Base-by-base conservation (phyloP, 1,140 invertebrate genomes). In the Musca domestica region DNA sequence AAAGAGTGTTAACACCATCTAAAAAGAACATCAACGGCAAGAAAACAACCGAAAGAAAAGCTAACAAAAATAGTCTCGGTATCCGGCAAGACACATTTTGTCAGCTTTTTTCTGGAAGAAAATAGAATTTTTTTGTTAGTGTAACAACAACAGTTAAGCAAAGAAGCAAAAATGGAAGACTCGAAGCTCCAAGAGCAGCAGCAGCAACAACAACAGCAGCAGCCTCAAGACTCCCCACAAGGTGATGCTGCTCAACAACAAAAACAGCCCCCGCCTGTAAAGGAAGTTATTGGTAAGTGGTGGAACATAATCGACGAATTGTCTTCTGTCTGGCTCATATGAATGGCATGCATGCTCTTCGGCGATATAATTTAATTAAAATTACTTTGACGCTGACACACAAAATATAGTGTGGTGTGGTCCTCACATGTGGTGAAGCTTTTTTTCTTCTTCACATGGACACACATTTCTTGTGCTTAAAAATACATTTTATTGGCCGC, bases 241-340 rank as follows among this genome's bases (percentile, higher is more conserved):
- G 73, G 74, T 72, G 73, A 74, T 48, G 67, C 71, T 66, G 56
- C 23, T 71, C 77, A 74, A 63, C 74, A 77, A 72, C 74, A 71
- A 71, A 78, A 81, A 66, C 74, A 74, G 54, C 71, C 73, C 68
- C 76, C 72, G 70, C 76, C 77, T 52, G 75, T 78, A 64, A 81
- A 81, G 71, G 76, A 81, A 75, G 70, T 81, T 49, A 79, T 81
- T 70, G 78, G 78, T 81, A 76, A 80, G 76, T 69, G 10, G n/a
- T n/a, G n/a, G n/a, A n/a, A n/a, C n/a, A n/a, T n/a, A n/a, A n/a
- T n/a, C 4, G 12, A 9, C 2, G 25, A 67, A 41, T n/a, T 56
- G 25, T 47, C 12, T 19, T 48, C 2, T 23, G 15, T 17, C 23
- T 64, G 12, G 9, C 46, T 64, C 3, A 64, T 22, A 14, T 12